phyloP scores from a whole-genome alignment of 1,140 invertebrate species.

The Helicoverpa armigera region DNA sequence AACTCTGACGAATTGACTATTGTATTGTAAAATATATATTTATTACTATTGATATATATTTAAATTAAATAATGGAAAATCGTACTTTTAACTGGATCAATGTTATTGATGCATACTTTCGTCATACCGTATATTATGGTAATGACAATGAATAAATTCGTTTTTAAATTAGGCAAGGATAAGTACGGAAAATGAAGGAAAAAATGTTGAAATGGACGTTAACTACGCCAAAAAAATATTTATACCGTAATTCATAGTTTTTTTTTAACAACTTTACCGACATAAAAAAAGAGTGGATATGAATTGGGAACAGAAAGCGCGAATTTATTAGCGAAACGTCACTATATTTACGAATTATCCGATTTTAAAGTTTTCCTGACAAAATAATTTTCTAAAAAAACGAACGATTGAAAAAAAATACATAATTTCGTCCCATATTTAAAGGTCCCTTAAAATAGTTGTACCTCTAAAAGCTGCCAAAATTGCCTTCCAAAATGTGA shows the following conservation, averaged over 20 bases:
- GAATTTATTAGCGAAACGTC: slow-evolving; percentile 53
- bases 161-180: slow-evolving; percentile 6
- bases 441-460: slow-evolving; percentile 23
- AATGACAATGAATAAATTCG: background rate
- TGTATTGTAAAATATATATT: slow-evolving; percentile 13
- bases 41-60: slow-evolving; percentile 9
- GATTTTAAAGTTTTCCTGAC: slow-evolving; percentile 21
- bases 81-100: background rate
- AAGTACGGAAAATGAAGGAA: background rate
- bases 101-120: slow-evolving; percentile 6
- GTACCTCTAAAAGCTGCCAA: slow-evolving; percentile 43
- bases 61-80: background rate
- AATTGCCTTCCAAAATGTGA: slow-evolving; percentile 43
- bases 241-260: background rate
- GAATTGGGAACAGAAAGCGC: slow-evolving; percentile 47
- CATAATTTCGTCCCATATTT: slow-evolving; percentile 15
- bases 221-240: background rate
- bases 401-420: background rate
- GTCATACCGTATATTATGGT: slow-evolving; percentile 41
- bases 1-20: too few relatives aligned
- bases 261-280: background rate
- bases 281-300: background rate
- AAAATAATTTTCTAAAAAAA: slow-evolving; percentile 19
- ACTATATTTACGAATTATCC: slow-evolving; percentile 45
- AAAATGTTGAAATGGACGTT: background rate